Conservation (phyloP, 2,113 vertebrate species). For the Limanda limanda region DNA sequence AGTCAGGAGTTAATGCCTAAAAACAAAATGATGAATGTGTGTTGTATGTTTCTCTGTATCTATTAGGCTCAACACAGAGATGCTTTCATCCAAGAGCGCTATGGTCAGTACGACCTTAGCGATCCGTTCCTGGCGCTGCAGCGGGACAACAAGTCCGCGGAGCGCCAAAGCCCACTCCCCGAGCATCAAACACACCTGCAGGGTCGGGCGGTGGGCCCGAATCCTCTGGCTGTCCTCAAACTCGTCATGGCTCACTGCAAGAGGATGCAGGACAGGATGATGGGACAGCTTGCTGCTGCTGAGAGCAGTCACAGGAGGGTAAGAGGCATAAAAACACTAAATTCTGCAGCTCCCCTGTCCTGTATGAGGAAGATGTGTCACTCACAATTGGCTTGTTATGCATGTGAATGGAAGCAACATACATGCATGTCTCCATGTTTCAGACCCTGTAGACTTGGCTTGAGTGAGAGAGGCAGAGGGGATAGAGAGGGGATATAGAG, state of each 20-base stretch:
- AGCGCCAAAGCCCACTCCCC: constrained; percentile 68
- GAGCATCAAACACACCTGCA: constrained; percentile 80
- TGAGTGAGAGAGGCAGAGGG: background rate
- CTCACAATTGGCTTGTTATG: constrained; percentile 54
- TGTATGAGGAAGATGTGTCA: background rate
- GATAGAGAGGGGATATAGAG: constrained; percentile 1
- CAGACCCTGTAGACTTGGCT: constrained; percentile 9
- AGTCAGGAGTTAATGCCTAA: background rate
- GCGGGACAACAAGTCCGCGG: constrained; percentile 89
- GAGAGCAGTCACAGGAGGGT: constrained; percentile 96
- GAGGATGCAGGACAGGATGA: constrained; percentile 96
- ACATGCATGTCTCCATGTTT: background rate
- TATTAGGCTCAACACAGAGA: constrained; percentile 93
- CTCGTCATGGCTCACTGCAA: constrained; percentile 97
- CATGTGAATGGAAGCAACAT: constrained; percentile 8
- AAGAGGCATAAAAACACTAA: constrained; percentile 15
- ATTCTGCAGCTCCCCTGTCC: background rate
- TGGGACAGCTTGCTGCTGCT: constrained; percentile 91
- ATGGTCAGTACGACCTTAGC: constrained; percentile 95
- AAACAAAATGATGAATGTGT: background rate
- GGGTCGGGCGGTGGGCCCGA: constrained; percentile 83
- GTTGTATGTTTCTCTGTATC: constrained; percentile 15
- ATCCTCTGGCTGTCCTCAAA: constrained; percentile 92
- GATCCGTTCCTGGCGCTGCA: constrained; percentile 95
- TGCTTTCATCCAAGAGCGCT: constrained; percentile 93